Evolutionary conservation across 2,888 invertebrate species (phyloP), one percentile per base, ranked within the genome.

Genomic region (Lordiphosa fenestrarum): DNA sequence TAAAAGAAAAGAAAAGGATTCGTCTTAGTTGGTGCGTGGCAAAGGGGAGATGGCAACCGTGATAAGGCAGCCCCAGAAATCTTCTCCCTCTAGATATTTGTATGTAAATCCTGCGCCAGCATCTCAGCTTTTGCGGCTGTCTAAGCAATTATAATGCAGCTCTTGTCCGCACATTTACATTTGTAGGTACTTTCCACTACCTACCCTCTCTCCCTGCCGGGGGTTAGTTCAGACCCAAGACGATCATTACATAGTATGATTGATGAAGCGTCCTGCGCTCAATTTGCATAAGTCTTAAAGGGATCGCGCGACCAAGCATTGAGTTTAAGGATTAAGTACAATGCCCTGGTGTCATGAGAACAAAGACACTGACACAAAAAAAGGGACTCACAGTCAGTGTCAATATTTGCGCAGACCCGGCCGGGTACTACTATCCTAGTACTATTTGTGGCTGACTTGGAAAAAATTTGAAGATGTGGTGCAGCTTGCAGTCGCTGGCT

Each of bases 161-260:
- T 78, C 71, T 71, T 62, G 78, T 64, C 40, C 60, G 38, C 38
- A 38, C n/a, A 37, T 21, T 39, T 13, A 33, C 41, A 37, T 50
- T 53, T 47, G 46, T 55, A 36, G 40, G 48, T 61, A 66, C 67
- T 49, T 19, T 19, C 44, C 44, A 6, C 30, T 30, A 39, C 25
- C 54, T 35, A 38, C 19, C 7, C 25, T 7, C 25, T 25, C 25
- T 6, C 7, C 44, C 44, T 42, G 23, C 37, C 9, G 19, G 6
- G 46, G 62, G 50, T 44, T 48, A 44, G 52, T 7, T 39, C 46
- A 47, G 30, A 50, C 30, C 19, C 51, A 55, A 37, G 62, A 25
- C 10, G 49, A 65, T 84, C 72, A 66, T 84, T 83, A 66, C 55
- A 30, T 42, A 53, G 59, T 58, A 66, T 84, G 84, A 78, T 78